Evolutionary conservation across 2,113 vertebrate species (phyloP), one percentile per base, ranked within the genome.

Genomic region (Lophochroa leadbeateri): DNA sequence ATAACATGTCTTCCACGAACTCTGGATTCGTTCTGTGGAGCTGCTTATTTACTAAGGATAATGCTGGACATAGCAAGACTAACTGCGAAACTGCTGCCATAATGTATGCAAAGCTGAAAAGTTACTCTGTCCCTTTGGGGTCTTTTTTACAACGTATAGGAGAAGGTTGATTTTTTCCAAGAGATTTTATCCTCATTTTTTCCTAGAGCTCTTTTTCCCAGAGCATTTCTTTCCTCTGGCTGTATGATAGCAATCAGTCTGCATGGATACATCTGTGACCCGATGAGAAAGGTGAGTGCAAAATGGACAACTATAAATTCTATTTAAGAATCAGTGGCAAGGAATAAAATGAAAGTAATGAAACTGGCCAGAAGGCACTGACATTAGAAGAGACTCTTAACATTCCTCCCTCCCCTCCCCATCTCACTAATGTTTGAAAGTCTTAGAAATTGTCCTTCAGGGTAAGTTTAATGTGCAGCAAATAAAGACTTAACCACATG

Each of bases 391-490:
- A n/a, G 14, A 65, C 23, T 67, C 58, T 95, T 74, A 80, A 70
- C 71, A 83, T 71, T 60, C 46, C 77, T 78, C 53, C 41, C 49
- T 77, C 11, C 41, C 29, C 74, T 96, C 21, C 80, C 50, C 44
- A 8, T 52, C 71, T 95, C 44, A 75, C 47, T 72, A 49, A 39
- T 52, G 14, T 35, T 68, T 94, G 91, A 70, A 88, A 95, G 46
- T 93, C 78, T 90, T 77, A 58, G 75, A 97, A 88, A 94, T 68
- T 37, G 52, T 82, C 80, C 64, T 87, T 94, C 81, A 69, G 82
- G 68, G 46, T 77, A 94, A 97, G 76, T 88, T 79, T 89, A 88
- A 95, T 19, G 25, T 61, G 58, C 57, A 90, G 44, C 77, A 89
- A 89, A 79, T 61, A 81, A 50, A 65, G 60, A 58, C 18, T 82